Percentiles rank a stretch among this genome's conserved stretches.
Evolutionary conservation across 1,140 invertebrate species (phyloP).

Genomic region (Platyscapa corneri): DNA sequence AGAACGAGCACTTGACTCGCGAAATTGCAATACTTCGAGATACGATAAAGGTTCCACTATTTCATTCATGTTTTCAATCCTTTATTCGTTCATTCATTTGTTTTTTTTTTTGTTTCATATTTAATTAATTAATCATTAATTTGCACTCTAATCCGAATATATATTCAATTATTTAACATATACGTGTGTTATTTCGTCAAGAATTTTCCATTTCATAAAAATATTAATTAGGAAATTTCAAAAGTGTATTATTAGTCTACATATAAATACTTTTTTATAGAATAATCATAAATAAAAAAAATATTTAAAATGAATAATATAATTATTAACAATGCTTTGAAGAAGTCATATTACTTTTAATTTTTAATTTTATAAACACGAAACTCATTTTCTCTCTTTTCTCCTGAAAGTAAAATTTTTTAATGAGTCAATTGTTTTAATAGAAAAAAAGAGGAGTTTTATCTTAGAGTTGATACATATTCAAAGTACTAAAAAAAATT

Average conservation of each 20-base stretch:
- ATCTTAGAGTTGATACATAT: no score
- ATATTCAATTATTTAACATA: not conserved
- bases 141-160: not conserved
- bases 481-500: no score
- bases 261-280: not conserved
- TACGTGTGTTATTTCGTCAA: not conserved
- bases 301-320: no score
- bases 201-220: not conserved
- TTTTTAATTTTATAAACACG: not conserved
- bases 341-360: no score
- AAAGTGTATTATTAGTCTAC: not conserved
- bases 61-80: constrained; percentile 31
- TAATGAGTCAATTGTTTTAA: no score
- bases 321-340: no score
- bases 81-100: constrained; percentile 23
- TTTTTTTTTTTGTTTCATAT: not conserved
- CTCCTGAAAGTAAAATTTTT: no score
- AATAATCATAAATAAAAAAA: no score
- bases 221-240: not conserved
- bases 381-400: no score
- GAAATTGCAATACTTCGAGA: constrained; percentile 96
- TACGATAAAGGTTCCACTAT: constrained; percentile 87
- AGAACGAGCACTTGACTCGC: constrained; percentile 95
- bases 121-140: not conserved
- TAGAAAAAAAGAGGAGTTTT: no score